Base-by-base conservation (phyloP, 2,797 vertebrate species). In the Pitangus sulphuratus region DNA sequence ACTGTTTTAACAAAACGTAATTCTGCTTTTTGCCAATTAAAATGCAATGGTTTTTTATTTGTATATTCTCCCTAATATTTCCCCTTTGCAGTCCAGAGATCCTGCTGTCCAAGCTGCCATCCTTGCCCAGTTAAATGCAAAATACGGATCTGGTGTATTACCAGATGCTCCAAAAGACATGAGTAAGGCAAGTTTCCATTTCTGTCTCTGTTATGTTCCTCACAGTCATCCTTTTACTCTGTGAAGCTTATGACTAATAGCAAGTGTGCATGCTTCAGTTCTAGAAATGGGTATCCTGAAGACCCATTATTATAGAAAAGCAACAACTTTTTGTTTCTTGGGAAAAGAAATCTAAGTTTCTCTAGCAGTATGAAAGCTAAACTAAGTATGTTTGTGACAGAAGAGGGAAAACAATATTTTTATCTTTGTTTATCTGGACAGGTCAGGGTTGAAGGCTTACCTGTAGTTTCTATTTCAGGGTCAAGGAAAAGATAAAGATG, bases 31-130 rank as follows among this genome's bases (percentile, higher is more conserved):
- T 25, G 2, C 50, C 14, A 68, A 14, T 77, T 74, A 57, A 82
- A 70, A 15, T 65, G 31, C 10, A 48, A 9, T 83, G 15, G 5
- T 15, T 40, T 61, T 19, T 12, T 16, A 10, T 50, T 20, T 64
- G 64, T 40, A 11, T 7, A 24, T 30, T 22, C 62, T 40, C 5
- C 3, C n/a, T 77, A 53, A 84, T 47, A 47, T 72, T 53, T 62
- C 0, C 0, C 12, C 17, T 51, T 57, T 92, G 51, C 90, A 99
- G 99, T 99, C 99, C 88, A 98, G 99, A 98, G 99, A 99, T 97
- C 99, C 99, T 28, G 99, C 99, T 64, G 99, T 99, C 89, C 99
- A 99, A 58, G 99, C 99, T 97, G 99, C 99, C 96, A 99, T 99
- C 94, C 98, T 99, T 54, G 99, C 99, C 70, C 99, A 99, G 93